Evolutionary conservation across 2,113 vertebrate genomes (phyloP), one percentile per base, ranked within the genome.

Genomic region (Nansenia antarctica): DNA sequence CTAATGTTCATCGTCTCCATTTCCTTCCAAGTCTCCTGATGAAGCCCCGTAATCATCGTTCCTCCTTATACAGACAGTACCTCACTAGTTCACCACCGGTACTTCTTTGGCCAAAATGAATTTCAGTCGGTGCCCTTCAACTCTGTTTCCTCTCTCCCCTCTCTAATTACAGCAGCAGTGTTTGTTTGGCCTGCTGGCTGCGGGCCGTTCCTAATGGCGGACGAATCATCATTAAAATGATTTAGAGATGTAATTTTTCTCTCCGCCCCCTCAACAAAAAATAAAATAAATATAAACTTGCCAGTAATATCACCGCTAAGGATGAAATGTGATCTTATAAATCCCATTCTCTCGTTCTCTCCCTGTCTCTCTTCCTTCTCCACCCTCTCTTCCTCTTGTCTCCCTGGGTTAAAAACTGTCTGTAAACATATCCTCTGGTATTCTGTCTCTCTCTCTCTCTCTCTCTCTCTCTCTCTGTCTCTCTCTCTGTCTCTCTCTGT

Each of bases 131-230:
- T n/a, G n/a, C n/a, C n/a, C n/a, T n/a, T n/a, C 77, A 67, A 72
- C 70, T 85, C 76, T 27, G 53, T 80, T 82, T 79, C 74, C 84
- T 76, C 74, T 82, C 84, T 79, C 71, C 80, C 79, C 42, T 76
- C 71, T 86, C 74, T 89, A 90, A 91, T 90, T 85, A 86, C 82
- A 87, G 73, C 79, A n/a, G n/a, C n/a, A n/a, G 70, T 80, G 86
- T 89, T 87, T 89, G 81, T 82, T 83, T 85, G 87, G 83, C 82
- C 88, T 80, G 76, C 78, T 86, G 79, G 73, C 80, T 86, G 78
- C 14, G 15, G 39, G 72, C 74, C n/a, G n/a, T n/a, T 77, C 77
- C 59, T 78, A 84, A 85, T 88, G 81, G 77, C 70, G 79, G 68
- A 84, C 73, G 79, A 87, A 86, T 76, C 65, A 67, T 88, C 82